These are phyloP conservation scores for Laterallus jamaicensis DNA, from an alignment of 2,113 vertebrate genomes.

Conservation along the genomic window DNA sequence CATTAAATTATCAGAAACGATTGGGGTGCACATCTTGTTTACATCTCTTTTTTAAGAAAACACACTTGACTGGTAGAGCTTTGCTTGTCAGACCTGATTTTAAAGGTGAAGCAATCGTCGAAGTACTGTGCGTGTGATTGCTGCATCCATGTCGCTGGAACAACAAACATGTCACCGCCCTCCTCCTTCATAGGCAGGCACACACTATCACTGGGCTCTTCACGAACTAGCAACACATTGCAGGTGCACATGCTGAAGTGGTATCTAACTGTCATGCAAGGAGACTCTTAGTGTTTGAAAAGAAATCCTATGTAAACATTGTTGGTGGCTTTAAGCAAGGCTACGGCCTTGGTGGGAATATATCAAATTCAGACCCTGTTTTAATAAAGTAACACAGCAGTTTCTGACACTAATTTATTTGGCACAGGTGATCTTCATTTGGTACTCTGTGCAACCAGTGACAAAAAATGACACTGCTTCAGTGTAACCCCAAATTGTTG, in stretches of 20 bases:
- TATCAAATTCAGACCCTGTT: background rate
- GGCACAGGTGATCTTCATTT: background rate
- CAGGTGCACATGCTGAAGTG: background rate
- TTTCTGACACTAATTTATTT: background rate
- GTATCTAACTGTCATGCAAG: background rate
- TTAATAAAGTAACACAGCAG: background rate
- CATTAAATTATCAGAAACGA: background rate
- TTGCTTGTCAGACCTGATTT: background rate
- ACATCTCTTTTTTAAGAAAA: background rate
- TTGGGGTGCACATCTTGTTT: background rate
- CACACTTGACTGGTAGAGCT: background rate
- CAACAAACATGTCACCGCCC: background rate
- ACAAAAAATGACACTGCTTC: background rate
- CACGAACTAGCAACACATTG: background rate
- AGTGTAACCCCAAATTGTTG: background rate
- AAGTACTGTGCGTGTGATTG: background rate
- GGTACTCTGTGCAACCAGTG: background rate
- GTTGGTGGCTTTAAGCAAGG: background rate
- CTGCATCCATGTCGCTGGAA: background rate
- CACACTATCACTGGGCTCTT: background rate
- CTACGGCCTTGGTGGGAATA: background rate
- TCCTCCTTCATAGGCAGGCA: background rate
- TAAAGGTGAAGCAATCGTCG: background rate
- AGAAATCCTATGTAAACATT: background rate
- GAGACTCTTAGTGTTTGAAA: background rate